Base-by-base conservation (phyloP, 23 tunicate genomes). In the Trididemnum miniatum region DNA sequence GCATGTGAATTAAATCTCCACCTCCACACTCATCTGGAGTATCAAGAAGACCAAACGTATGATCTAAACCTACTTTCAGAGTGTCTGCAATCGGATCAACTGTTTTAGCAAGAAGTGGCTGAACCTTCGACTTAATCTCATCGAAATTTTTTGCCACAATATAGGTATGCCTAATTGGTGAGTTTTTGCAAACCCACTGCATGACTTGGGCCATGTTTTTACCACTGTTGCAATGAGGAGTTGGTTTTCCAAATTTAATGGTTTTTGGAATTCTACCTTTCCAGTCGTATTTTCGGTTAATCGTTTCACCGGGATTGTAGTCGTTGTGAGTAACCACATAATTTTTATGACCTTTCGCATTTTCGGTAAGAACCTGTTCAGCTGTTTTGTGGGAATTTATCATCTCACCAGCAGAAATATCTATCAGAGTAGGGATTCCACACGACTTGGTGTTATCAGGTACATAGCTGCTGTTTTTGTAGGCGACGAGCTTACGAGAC, bases 21-120 rank as follows among this genome's bases (percentile, higher is more conserved):
- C 78, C 98, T 4, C 93, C 93, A 67, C 76, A 84, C 69, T 93
- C 80, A 31, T 93, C 98, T n/a, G 98, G 98, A 3, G 79, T 72
- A 65, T 75, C 67, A 1, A 88, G 72, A 2, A 81, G 51, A 2
- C 98, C 98, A 59, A 84, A 93, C 7, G 93, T 84, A 35, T 93
- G 93, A 59, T 88, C 93, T 1, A 72, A 37, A 0, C 78, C 59
- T 1, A 88, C 86, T 4, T 93, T 93, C 29, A 82, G 52, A 20
- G 87, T 91, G 35, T 91, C 97, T 23, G 83, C 89, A 35, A 77
- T 91, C 51, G 93, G 98, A 76, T 93, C 98, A 51, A 71, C 87
- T 5, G 65, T 78, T 84, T 93, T 88, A 22, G 92, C 98, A 4
- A 93, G 81, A 29, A 82, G 87, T 22, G 94, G 98, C 50, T 88